A percentile compares a stretch with the other conserved stretches of the same genome.
phyloP scores from a whole-genome alignment of 1,140 invertebrate species.

The Cylas formicarius region DNA sequence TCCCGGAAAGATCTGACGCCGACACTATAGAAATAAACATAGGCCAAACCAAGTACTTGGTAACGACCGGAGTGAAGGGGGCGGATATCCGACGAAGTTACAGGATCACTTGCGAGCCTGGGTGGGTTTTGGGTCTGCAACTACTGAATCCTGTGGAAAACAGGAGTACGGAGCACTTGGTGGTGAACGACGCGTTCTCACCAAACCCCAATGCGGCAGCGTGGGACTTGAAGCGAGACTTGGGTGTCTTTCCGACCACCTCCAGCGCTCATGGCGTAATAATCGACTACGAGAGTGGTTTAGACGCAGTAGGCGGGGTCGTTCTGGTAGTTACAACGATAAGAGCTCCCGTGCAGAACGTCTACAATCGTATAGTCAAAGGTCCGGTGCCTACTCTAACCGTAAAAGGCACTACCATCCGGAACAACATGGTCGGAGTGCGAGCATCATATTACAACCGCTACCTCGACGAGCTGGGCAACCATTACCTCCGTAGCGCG shows the following conservation, averaged over 20 bases:
- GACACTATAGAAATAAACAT: slow-evolving; percentile 58
- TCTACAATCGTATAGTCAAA: slow-evolving; percentile 61
- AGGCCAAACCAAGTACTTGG: slow-evolving; percentile 68
- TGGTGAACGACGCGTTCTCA: slow-evolving; percentile 66
- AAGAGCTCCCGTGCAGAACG: slow-evolving; percentile 58
- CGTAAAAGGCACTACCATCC: slow-evolving; percentile 65
- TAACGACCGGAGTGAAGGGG: slow-evolving; percentile 57
- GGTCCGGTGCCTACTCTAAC: slow-evolving; percentile 69
- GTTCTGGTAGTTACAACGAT: slow-evolving; percentile 78
- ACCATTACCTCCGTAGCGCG: slow-evolving; percentile 76
- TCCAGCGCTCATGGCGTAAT: slow-evolving; percentile 77
- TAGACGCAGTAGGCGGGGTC: slow-evolving; percentile 67
- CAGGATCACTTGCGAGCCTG: slow-evolving; percentile 45
- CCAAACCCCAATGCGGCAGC: slow-evolving; percentile 50
- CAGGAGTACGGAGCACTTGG: slow-evolving; percentile 73
- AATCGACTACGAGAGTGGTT: slow-evolving; percentile 75
- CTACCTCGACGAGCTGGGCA: slow-evolving; percentile 72
- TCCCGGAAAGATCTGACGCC: slow-evolving; percentile 51
- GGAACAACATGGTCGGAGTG: slow-evolving; percentile 73
- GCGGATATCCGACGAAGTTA: slow-evolving; percentile 44
- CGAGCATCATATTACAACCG: slow-evolving; percentile 84
- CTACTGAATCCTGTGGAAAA: slow-evolving; percentile 83
- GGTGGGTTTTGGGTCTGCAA: slow-evolving; percentile 73
- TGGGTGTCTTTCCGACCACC: slow-evolving; percentile 78
- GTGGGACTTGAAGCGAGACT: slow-evolving; percentile 74